Evolutionary conservation across 2,113 vertebrate genomes (phyloP).

Genomic region (Scophthalmus maximus): DNA sequence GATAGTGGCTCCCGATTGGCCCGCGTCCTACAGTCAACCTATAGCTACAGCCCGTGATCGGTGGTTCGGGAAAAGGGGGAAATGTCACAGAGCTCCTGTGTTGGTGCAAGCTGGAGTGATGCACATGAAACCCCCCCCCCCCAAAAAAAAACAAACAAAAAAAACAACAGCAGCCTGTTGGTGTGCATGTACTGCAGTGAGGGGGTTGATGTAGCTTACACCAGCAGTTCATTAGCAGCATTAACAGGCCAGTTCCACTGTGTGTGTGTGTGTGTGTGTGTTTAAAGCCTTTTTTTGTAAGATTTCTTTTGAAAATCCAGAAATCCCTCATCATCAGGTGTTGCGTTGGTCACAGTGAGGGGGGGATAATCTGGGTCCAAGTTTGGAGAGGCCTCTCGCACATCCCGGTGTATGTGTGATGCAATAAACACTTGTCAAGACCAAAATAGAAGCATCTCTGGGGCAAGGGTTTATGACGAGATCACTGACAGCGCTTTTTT

Average conservation of each 20-base stretch:
- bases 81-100: conserved; percentile 26
- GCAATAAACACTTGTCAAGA: conserved; percentile 8
- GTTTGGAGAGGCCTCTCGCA: conserved; percentile 7
- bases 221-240: conserved; percentile 53
- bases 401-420: background rate
- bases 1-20: conserved; percentile 28
- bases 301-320: conserved; percentile 25
- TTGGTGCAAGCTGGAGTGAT: conserved; percentile 59
- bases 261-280: too few species aligned
- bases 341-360: conserved; percentile 17
- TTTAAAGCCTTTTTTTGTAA: too few species aligned
- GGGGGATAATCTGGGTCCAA: conserved; percentile 33
- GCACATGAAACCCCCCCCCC: conserved; percentile 59
- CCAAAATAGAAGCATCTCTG: background rate
- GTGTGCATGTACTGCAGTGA: conserved; percentile 63
- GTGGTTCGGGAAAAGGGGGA: conserved; percentile 2
- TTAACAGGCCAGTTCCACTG: conserved; percentile 26
- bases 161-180: conserved; percentile 44
- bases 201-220: conserved; percentile 39
- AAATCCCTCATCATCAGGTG: conserved; percentile 57
- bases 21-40: conserved; percentile 29
- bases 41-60: conserved; percentile 16
- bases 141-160: too few species aligned
- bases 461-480: conserved; percentile 12
- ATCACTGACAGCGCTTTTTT: background rate